Evolutionary conservation across 2,113 vertebrate species (phyloP), one percentile per base, ranked within the genome.

Genomic region (Balaeniceps rex): DNA sequence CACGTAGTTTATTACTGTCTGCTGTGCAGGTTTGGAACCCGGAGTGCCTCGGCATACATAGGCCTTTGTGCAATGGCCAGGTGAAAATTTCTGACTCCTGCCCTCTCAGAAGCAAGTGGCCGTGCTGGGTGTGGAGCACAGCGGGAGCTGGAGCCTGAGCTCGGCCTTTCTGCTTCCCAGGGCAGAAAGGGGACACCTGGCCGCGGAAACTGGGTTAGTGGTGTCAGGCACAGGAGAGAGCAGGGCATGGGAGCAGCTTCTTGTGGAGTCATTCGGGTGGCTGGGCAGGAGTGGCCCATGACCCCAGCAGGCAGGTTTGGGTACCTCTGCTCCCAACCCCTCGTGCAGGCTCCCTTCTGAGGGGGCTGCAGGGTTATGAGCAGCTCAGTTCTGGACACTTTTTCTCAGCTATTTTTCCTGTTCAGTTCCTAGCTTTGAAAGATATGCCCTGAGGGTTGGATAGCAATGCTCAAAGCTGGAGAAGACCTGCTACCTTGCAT

Each of bases 1-100:
- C 0, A 0, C 36, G 29, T 13, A 0, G 1, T 46, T 51, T 28
- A 4, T 69, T 57, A 3, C 49, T 54, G 26, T 11, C 2, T 6
- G n/a, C 36, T 57, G 46, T 33, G 64, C 33, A 19, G 36, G 51
- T 55, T 19, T 66, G 69, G 47, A n/a, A 6, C 44, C 18, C 5
- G 0, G 12, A 5, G 17, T 17, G 24, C 42, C 38, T 51, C 60
- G 77, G 47, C 9, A 4, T 24, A 12, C 7, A 1, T 11, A 2
- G 23, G 29, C 19, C 29, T 40, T n/a, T 13, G 24, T 42, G 40
- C 63, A 34, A 2, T 24, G 44, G 60, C 60, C 86, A 19, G 42
- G 47, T n/a, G 52, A 33, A 31, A 5, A 18, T 63, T 82, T 38
- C 47, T 58, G 51, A 11, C 3, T 4, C 15, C 42, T 15, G 42